A percentile compares a stretch with the other conserved stretches of the same genome.
phyloP scores from a whole-genome alignment of 2,113 vertebrate species.

The Oreochromis spilurus region DNA sequence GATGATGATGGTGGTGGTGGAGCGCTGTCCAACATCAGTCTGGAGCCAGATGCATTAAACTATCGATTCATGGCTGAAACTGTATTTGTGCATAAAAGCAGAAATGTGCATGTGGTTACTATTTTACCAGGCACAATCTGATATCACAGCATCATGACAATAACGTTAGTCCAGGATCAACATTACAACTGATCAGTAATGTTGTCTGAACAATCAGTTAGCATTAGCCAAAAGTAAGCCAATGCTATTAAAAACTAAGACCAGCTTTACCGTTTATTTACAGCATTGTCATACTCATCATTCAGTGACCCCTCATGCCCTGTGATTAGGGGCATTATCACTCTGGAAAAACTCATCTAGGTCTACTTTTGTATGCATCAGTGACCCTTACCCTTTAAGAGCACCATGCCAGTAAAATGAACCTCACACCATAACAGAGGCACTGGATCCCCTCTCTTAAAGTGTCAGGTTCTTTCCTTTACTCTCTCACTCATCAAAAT shows the following conservation, averaged over 20 bases:
- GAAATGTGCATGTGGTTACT: neutral
- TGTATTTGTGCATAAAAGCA: neutral
- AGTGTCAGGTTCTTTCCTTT: neutral
- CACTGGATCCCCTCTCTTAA: neutral
- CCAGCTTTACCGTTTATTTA: neutral
- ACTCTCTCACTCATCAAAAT: neutral
- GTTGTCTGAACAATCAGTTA: neutral
- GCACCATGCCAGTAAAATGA: neutral
- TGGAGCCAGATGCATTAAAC: neutral
- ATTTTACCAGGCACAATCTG: neutral
- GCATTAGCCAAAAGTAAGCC: neutral
- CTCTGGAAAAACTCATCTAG: neutral
- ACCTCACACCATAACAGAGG: neutral
- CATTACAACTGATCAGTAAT: neutral
- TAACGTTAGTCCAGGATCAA: neutral
- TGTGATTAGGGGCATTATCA: neutral
- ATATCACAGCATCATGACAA: neutral
- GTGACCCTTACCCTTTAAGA: neutral
- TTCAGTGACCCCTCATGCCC: neutral
- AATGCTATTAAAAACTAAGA: neutral
- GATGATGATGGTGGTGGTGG: fast-evolving
- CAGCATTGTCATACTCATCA: neutral
- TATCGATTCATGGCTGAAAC: neutral
- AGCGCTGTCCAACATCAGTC: neutral
- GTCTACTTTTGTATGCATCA: neutral